Base-by-base conservation (phyloP, 2,113 vertebrate genomes). In the Taurulus bubalis region DNA sequence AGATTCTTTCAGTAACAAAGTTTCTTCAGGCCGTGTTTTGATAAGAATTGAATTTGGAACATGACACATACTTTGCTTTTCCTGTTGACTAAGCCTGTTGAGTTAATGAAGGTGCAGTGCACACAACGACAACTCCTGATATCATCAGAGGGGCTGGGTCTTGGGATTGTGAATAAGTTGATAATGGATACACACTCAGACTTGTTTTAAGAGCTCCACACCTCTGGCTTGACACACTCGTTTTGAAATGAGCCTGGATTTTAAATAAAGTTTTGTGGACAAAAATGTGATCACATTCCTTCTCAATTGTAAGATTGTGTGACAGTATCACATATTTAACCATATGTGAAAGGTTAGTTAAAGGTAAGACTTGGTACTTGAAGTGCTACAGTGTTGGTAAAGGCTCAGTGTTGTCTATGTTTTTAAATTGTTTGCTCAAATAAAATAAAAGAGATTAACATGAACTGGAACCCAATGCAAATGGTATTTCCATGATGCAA, bases 41-140 rank as follows among this genome's bases (percentile, higher is more conserved):
- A 10, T n/a, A 10, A 56, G 24, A 58, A 74, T 28, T 66, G 24
- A 60, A 11, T 72, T 38, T 53, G n/a, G 34, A 10, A 60, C 55
- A 3, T 76, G 63, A 0, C 51, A 32, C 80, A 75, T 30, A 14
- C 74, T 84, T 69, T 42, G 34, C 56, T 70, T 71, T 85, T 85
- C 75, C 68, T 86, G 80, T 88, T 87, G 78, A 86, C 62, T 67
- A 66, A 84, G 32, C 8, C 20, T 60, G 14, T 74, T 74, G 59
- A 69, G 56, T 77, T 62, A 67, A 20, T 26, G 3, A 51, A 83
- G 81, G 75, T 16, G 63, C 22, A 71, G 70, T 51, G 38, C 67
- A 0, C 58, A 42, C 53, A 20, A 1, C 83, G 79, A 88, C 81
- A 5, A 47, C 26, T 68, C 55, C 77, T 70, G 71, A 75, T 82